A percentile compares a stretch with the other conserved stretches of the same genome.
These are phyloP conservation scores for Rhagoletis zephyria DNA, from an alignment of 1,140 invertebrate species.

Conservation along the genomic window DNA sequence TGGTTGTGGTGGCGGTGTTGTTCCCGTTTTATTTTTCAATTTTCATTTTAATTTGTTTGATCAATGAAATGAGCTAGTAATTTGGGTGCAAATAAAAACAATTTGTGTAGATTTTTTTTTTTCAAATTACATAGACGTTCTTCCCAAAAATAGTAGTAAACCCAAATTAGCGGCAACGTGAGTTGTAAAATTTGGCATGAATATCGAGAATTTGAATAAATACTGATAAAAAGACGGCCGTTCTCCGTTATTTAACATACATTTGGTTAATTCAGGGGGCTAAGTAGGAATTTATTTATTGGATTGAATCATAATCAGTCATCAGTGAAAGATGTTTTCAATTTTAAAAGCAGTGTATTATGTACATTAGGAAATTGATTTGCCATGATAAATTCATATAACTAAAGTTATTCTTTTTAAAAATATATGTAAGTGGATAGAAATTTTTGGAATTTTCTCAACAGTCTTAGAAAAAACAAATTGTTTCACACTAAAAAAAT, in stretches of 20 bases:
- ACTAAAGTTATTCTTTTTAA: too few relatives aligned
- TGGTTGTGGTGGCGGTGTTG: neutral
- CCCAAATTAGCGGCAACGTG: neutral
- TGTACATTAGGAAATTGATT: too few relatives aligned
- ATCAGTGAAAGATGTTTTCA: neutral
- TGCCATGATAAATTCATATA: too few relatives aligned
- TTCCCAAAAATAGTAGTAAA: neutral
- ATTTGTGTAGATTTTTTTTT: neutral
- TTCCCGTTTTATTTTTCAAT: neutral
- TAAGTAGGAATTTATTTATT: too few relatives aligned
- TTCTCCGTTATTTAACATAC: too few relatives aligned
- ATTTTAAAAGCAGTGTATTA: too few relatives aligned
- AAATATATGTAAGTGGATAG: too few relatives aligned
- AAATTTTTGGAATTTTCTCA: too few relatives aligned
- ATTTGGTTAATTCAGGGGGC: too few relatives aligned
- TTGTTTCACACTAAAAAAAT: too few relatives aligned
- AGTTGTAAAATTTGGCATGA: neutral
- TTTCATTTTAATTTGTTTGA: slow-evolving; percentile 45
- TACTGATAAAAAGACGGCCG: neutral
- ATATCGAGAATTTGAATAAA: neutral
- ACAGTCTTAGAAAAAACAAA: too few relatives aligned
- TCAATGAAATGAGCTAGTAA: slow-evolving; percentile 37
- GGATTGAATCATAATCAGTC: neutral
- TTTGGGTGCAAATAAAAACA: slow-evolving; percentile 2
- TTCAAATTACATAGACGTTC: too few relatives aligned